Evolutionary conservation across 2,797 vertebrate genomes (phyloP).

Genomic region (Malacoraja senta): DNA sequence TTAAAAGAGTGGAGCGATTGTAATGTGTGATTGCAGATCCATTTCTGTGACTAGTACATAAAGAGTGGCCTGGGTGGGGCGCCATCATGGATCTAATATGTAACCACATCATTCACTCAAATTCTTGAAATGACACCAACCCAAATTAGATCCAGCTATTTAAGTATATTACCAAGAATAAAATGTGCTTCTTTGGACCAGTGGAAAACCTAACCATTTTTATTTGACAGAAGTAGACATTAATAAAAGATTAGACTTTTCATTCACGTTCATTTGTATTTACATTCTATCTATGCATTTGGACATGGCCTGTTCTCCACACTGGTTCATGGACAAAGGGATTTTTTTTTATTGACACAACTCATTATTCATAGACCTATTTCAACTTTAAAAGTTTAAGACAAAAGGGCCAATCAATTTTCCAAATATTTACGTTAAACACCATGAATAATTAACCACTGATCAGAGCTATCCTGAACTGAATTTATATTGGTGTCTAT

Average conservation of each 20-base stretch:
- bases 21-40: too few species aligned
- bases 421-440: not conserved
- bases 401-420: not conserved
- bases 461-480: not conserved
- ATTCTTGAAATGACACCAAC: not conserved
- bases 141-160: not conserved
- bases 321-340: not conserved
- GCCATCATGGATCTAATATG: not conserved
- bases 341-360: not conserved
- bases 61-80: too few species aligned
- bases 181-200: not conserved
- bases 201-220: not conserved
- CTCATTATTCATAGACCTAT: not conserved
- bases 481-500: not conserved
- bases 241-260: not conserved
- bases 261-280: not conserved
- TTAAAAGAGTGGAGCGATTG: too few species aligned
- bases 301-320: not conserved
- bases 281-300: not conserved
- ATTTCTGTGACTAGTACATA: too few species aligned
- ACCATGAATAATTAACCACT: not conserved
- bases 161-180: not conserved
- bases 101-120: constrained; percentile 2
- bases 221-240: not conserved
- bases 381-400: not conserved